These are phyloP conservation scores for Hippopotamyrus pictus DNA, from an alignment of 2,797 vertebrate species.

Conservation along the genomic window DNA sequence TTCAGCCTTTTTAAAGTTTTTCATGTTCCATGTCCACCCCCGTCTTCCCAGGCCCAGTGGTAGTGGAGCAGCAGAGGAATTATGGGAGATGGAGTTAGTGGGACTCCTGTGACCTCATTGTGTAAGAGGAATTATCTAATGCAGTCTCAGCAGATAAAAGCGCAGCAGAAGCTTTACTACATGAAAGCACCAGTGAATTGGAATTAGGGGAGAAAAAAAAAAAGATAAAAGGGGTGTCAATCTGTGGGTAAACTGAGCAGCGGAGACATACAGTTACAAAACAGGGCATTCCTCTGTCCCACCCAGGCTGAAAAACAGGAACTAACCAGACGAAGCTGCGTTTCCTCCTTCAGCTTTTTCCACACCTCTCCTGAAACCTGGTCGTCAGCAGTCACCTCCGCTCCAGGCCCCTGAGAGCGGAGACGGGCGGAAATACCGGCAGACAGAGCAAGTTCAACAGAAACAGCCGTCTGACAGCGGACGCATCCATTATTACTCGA, in stretches of 20 bases:
- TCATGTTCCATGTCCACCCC: background rate
- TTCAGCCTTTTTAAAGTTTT: background rate
- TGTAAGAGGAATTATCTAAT: background rate
- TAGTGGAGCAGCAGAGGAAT: background rate
- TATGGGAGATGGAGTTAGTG: background rate
- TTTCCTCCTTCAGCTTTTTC: conserved; percentile 96
- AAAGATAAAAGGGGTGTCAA: background rate
- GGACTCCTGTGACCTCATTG: background rate
- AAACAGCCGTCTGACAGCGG: background rate
- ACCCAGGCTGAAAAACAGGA: background rate
- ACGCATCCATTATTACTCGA: background rate
- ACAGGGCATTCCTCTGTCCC: background rate
- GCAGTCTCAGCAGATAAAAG: background rate
- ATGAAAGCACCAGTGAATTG: background rate
- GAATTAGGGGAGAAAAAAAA: background rate
- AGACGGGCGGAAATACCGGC: background rate
- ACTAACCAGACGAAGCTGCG: conserved; percentile 82
- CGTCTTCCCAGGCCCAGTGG: background rate
- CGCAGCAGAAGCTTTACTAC: background rate
- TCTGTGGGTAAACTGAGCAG: background rate
- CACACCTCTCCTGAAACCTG: conserved; percentile 79
- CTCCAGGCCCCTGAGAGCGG: conserved; percentile 64
- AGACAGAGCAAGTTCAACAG: background rate
- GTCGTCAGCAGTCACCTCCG: conserved; percentile 74
- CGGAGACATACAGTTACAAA: background rate